Evolutionary conservation across 2,113 vertebrate species (phyloP).

Genomic region (Ginglymostoma cirratum): DNA sequence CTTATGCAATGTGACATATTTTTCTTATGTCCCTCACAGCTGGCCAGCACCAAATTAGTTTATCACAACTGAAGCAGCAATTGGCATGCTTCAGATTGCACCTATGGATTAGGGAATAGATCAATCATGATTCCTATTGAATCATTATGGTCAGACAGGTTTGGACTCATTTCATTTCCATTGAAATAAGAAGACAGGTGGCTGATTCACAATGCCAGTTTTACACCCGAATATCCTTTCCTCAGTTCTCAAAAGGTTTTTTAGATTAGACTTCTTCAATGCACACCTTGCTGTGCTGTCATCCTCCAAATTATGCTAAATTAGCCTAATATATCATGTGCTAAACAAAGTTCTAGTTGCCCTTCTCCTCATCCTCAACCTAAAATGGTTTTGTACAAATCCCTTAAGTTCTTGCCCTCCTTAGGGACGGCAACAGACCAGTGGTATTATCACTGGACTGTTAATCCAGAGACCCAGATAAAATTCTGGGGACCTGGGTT

Average conservation of each 20-base stretch:
- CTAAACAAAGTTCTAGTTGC: background rate
- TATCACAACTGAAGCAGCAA: background rate
- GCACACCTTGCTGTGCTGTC: background rate
- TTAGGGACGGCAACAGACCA: background rate
- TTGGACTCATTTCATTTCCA: background rate
- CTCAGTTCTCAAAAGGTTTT: background rate
- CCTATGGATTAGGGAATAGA: background rate
- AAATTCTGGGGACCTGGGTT: no score
- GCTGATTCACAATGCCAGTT: background rate
- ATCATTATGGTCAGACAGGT: background rate
- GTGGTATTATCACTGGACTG: no score
- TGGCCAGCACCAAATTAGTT: background rate
- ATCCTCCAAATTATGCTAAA: background rate
- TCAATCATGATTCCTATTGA: background rate
- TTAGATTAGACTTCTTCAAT: background rate
- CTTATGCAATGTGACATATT: background rate
- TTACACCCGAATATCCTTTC: background rate
- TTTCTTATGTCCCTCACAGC: background rate
- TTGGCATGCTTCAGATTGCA: background rate
- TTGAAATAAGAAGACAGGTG: background rate
- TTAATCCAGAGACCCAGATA: no score
- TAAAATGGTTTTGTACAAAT: background rate
- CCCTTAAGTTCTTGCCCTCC: background rate
- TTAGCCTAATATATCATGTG: background rate
- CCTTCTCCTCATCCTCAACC: background rate